Evolutionary conservation across 2,113 vertebrate genomes (phyloP), one percentile per base, ranked within the genome.

Genomic region (Fulmarus glacialis): DNA sequence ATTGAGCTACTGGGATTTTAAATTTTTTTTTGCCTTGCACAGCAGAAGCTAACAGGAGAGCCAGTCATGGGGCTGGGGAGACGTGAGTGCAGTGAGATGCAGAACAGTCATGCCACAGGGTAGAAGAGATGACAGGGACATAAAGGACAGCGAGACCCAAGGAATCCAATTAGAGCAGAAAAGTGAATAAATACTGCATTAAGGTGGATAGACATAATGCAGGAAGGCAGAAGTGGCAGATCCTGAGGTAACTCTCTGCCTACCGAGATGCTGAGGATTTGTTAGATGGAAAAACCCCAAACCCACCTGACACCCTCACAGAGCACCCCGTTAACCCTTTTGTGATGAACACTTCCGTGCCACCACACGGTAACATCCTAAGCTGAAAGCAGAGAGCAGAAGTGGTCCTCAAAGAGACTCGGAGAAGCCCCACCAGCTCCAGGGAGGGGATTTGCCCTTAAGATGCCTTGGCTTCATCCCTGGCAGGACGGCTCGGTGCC

Each of bases 401-500:
- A 71, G 30, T 9, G 58, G 47, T 38, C 56, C 58, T 52, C 30
- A 40, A 12, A 89, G 36, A 43, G 71, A 11, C 14, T 9, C 4
- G 11, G 56, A 64, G 88, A 55, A 74, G 77, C 50, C 12, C 21
- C 29, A 32, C 3, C 30, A 68, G 24, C 80, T 71, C 70, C 43
- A 22, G 19, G 56, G 18, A 48, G 32, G 5, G 47, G 45, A 45
- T 8, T 17, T 48, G 27, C 12, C 55, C 55, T 74, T 64, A 87
- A 47, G 60, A 15, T 4, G 56, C 29, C 23, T 70, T 73, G 80
- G 22, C 20, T 27, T 88, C 88, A 6, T 30, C 78, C 38, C 19
- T 2, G 1, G 30, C 8, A 21, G 36, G 62, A 36, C 0, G 0
- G 10, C 47, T 30, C 0, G 5, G 47, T 34, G 77, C 43, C 79